Evolutionary conservation across 2,888 invertebrate species (phyloP), one percentile per base, ranked within the genome.

Genomic region (Chalcis sispes): DNA sequence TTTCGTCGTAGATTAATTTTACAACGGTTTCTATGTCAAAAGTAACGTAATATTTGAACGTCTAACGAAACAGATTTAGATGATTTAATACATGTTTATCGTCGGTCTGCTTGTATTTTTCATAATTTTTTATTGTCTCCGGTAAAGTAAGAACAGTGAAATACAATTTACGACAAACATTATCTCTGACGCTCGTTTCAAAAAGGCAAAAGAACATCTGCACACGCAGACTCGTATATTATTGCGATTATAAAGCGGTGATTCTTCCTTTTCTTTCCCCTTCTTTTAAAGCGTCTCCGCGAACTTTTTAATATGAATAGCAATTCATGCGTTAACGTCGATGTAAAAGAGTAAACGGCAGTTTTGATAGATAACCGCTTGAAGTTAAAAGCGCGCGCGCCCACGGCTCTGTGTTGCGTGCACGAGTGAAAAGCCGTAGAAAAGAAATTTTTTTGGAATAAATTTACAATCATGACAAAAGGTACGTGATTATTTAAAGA

Each of bases 391-490:
- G 54, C 18, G 42, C 8, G 13, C 52, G n/a, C 13, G 56, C 25
- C 10, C 40, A 3, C 42, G 29, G 8, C 46, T 15, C 36, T 36
- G 46, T 48, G 46, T 18, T n/a, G n/a, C n/a, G n/a, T n/a, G n/a
- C n/a, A n/a, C n/a, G n/a, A n/a, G n/a, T n/a, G n/a, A n/a, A n/a
- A n/a, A 46, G 10, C 42, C 46, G 27, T 46, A 20, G 18, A 54
- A 15, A 25, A 29, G 67, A 23, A 58, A 25, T 3, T 36, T 52
- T 40, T 36, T 48, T n/a, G n/a, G 3, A 48, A n/a, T 32, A 18
- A 36, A 62, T 72, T 48, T 18, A n/a, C n/a, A 64, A 56, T 10
- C 50, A 72, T 72, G 72, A 66, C 59, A 59, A 50, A 66, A 59
- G 72, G 72, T 72, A 25, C 65, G 72, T 48, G 46, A 46, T 46